These are phyloP conservation scores for Irena cyanogastra DNA, from an alignment of 2,113 vertebrate genomes.

Conservation along the genomic window DNA sequence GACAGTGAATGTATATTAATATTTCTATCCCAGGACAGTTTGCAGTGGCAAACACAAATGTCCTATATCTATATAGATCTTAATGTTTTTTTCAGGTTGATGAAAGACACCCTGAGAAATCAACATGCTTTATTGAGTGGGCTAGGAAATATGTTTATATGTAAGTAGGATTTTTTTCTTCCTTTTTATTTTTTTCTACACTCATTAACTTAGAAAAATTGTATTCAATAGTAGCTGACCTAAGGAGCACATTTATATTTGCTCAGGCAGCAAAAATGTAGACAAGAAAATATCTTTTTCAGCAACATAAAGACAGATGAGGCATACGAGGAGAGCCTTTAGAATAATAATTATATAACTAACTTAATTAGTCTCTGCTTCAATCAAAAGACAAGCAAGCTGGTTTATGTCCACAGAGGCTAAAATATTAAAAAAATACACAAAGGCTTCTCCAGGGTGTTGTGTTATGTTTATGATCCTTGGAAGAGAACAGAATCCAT, in stretches of 20 bases:
- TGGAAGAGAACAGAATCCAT: neutral
- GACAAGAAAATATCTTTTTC: constrained; percentile 17
- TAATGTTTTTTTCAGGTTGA: neutral
- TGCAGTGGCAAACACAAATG: neutral
- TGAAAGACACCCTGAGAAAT: neutral
- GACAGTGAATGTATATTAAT: neutral
- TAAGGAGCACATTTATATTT: constrained; percentile 33
- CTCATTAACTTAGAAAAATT: constrained; percentile 34
- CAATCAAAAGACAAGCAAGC: neutral
- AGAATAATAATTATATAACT: constrained; percentile 40
- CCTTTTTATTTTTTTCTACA: neutral
- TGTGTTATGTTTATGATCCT: neutral
- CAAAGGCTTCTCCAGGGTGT: neutral
- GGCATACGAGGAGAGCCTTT: neutral
- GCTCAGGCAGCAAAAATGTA: constrained; percentile 41
- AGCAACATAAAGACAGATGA: constrained; percentile 53
- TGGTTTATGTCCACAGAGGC: neutral
- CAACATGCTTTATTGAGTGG: neutral
- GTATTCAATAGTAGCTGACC: constrained; percentile 10
- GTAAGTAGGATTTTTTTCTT: neutral
- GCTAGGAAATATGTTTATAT: neutral
- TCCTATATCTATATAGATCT: neutral
- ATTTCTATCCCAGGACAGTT: neutral
- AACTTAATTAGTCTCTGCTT: constrained; percentile 34
- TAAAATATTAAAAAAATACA: neutral